Percentiles rank a stretch among this genome's conserved stretches.
Conservation (phyloP, 2,113 vertebrate genomes). For the Willisornis vidua region DNA sequence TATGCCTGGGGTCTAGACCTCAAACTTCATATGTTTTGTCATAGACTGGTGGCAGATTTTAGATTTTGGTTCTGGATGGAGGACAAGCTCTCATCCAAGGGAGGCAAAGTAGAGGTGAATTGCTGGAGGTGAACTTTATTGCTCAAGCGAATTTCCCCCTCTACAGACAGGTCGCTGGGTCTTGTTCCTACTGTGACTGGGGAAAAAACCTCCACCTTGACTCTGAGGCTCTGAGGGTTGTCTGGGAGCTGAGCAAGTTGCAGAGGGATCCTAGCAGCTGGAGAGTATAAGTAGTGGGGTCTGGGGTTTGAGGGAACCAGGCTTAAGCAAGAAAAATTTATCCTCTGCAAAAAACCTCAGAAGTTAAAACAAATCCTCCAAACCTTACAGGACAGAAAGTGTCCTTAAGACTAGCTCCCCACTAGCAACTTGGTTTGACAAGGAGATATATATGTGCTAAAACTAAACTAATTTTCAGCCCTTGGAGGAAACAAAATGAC, state of each 20-base stretch:
- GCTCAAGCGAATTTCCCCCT: background rate
- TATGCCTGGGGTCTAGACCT: background rate
- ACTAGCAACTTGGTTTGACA: background rate
- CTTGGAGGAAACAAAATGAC: conserved; percentile 50
- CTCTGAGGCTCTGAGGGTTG: background rate
- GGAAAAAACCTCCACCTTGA: background rate
- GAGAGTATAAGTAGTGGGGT: background rate
- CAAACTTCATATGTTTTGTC: background rate
- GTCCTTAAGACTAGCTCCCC: background rate
- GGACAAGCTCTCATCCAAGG: background rate
- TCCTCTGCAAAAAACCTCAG: background rate
- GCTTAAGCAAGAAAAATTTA: background rate
- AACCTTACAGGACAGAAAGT: background rate
- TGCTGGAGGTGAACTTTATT: background rate
- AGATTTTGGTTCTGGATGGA: background rate
- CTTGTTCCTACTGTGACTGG: background rate
- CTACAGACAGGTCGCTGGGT: accelerated
- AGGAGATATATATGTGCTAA: background rate
- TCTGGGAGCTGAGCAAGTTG: background rate
- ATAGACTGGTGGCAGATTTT: background rate
- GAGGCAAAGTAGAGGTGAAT: background rate
- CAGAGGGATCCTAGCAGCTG: background rate
- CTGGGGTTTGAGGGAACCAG: background rate
- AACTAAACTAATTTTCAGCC: conserved; percentile 32
- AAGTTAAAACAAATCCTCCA: background rate